Base-by-base conservation (phyloP, 2,113 vertebrate species). In the Nematolebias whitei region DNA sequence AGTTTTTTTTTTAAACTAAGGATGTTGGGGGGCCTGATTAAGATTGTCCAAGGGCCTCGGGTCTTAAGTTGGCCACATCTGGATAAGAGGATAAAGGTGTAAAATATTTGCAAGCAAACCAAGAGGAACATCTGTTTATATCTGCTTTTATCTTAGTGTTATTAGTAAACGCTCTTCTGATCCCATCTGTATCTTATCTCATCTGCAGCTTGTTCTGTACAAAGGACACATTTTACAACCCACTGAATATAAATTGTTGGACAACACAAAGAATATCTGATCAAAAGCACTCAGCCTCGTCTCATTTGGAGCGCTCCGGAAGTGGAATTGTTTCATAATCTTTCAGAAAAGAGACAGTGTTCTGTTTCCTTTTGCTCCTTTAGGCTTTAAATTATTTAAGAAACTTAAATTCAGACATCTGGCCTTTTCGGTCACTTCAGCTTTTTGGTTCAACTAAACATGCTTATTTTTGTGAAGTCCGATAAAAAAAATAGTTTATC, bases 171-270 rank as follows among this genome's bases (percentile, higher is more conserved):
- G 87, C 45, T 32, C 26, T 60, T 79, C 72, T 73, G 62, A 52
- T 63, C 43, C 0, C 9, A 80, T 79, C 68, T 51, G 23, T 63
- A 77, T 74, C 81, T 85, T 86, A 90, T 93, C 90, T 92, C 79
- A 92, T 89, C 86, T 81, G 0, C 56, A 59, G 20, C 55, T 48
- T 73, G 75, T 67, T 77, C 85, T 77, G 86, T 78, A 78, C 88
- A 81, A 69, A 86, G 82, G 62, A 66, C 85, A 80, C 5, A n/a
- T 61, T 86, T 85, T 78, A 85, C 38, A 48, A 63, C 82, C 40
- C 56, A 15, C 12, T 53, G 26, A 70, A 80, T 82, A 78, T 15
- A 44, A 71, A 60, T 76, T 39, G 29, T 66, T 26, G 7, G 38
- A 73, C 63, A 68, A 59, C 56, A 44, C 14, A 12, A 19, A 65